Conservation (phyloP, 2,888 invertebrate species). For the Heteropelma amictum region DNA sequence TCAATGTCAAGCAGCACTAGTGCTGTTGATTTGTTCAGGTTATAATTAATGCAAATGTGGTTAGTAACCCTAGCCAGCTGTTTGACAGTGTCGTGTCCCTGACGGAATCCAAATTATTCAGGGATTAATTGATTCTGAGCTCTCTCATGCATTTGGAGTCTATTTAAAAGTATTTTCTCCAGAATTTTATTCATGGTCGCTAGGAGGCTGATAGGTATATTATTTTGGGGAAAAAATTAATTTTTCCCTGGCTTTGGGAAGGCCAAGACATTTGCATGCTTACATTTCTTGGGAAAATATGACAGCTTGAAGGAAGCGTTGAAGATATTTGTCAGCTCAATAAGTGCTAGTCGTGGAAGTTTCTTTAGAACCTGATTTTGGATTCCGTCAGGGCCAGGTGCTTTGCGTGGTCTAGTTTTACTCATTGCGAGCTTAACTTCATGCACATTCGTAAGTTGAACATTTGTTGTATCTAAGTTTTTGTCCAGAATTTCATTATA, state of each 20-base stretch:
- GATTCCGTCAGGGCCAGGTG: conserved; percentile 18
- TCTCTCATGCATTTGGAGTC: conserved; percentile 45
- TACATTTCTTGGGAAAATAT: conserved; percentile 54
- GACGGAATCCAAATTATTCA: conserved; percentile 62
- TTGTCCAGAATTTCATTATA: neutral
- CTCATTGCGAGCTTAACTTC: conserved; percentile 10
- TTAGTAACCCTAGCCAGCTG: conserved; percentile 58
- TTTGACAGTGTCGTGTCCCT: conserved; percentile 55
- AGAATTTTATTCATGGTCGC: conserved; percentile 58
- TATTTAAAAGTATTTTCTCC: conserved; percentile 54
- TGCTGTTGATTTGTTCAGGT: conserved; percentile 54
- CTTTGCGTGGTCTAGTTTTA: conserved; percentile 20
- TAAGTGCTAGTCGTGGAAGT: conserved; percentile 1
- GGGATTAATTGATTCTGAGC: conserved; percentile 41
- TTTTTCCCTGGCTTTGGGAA: conserved; percentile 61
- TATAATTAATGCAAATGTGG: conserved; percentile 54
- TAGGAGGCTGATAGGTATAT: conserved; percentile 36
- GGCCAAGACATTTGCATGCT: conserved; percentile 21
- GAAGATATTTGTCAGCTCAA: conserved; percentile 1
- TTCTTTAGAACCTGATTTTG: conserved; percentile 45
- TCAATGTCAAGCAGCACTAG: conserved; percentile 60
- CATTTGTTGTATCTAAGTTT: neutral
- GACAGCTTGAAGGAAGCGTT: conserved; percentile 1
- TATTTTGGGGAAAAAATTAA: conserved; percentile 13
- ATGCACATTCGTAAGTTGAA: neutral